A percentile compares a stretch with the other conserved stretches of the same genome.
Conservation (phyloP, 2,888 invertebrate genomes). For the Trissolcus brochymenae region DNA sequence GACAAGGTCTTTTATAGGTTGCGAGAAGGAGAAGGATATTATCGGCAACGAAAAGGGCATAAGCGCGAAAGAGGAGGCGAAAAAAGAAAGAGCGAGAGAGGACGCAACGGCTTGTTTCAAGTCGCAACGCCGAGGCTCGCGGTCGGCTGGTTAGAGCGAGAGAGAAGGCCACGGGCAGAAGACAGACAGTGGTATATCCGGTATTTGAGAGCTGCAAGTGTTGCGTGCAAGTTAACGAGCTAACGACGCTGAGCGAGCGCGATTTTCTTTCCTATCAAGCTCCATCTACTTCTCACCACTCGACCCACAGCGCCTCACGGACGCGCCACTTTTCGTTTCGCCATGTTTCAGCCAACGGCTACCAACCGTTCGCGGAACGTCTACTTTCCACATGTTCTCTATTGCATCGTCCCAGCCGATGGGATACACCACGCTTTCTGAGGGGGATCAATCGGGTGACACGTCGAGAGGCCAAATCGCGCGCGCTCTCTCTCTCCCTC, state of each 20-base stretch:
- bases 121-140: conserved; percentile 61
- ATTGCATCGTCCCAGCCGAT: conserved; percentile 15
- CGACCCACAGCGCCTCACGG: conserved; percentile 59
- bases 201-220: conserved; percentile 75
- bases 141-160: conserved; percentile 56
- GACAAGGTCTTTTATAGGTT: conserved; percentile 59
- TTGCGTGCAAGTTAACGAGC: conserved; percentile 77
- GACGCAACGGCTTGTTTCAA: conserved; percentile 48
- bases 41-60: conserved; percentile 12
- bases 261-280: conserved; percentile 76
- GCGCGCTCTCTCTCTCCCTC: too few relatives aligned
- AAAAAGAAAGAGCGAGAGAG: conserved; percentile 3
- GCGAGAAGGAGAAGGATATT: conserved; percentile 28
- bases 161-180: conserved; percentile 58
- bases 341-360: conserved; percentile 55
- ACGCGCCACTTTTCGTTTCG: conserved; percentile 58
- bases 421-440: not conserved
- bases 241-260: conserved; percentile 76
- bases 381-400: conserved; percentile 10
- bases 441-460: conserved; percentile 42
- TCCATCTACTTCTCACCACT: conserved; percentile 74
- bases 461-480: conserved; percentile 24
- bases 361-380: conserved; percentile 34
- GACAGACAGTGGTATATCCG: conserved; percentile 72
- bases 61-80: conserved; percentile 8